A percentile compares a stretch with the other conserved stretches of the same genome.
phyloP scores from a whole-genome alignment of 2,888 invertebrate species.

The Thymelicus sylvestris region DNA sequence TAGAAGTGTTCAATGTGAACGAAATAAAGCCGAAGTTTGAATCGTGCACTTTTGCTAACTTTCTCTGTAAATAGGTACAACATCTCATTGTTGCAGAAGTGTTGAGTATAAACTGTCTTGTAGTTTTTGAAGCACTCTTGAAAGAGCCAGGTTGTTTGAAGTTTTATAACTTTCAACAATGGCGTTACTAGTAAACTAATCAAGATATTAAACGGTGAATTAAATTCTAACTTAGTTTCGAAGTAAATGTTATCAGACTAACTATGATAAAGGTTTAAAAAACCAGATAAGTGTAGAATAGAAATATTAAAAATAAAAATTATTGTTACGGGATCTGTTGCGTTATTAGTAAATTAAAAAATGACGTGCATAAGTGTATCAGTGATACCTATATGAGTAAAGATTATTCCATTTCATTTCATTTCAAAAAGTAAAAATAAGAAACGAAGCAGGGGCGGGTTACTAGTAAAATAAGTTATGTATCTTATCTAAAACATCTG shows the following conservation, averaged over 20 bases:
- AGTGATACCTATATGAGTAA: too few relatives aligned
- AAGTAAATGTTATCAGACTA: background rate
- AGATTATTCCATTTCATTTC: too few relatives aligned
- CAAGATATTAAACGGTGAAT: background rate
- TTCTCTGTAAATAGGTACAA: conserved; percentile 27
- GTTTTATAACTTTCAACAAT: conserved; percentile 10
- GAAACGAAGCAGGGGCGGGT: too few relatives aligned
- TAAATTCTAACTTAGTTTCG: background rate
- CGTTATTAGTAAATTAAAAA: too few relatives aligned
- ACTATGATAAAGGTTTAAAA: background rate
- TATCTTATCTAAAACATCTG: background rate
- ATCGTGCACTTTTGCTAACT: conserved; percentile 19
- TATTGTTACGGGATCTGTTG: too few relatives aligned
- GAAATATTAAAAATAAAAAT: too few relatives aligned
- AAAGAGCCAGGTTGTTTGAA: conserved; percentile 5
- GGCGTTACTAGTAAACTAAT: background rate
- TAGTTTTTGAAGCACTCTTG: conserved; percentile 17
- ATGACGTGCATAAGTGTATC: too few relatives aligned
- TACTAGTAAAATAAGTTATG: too few relatives aligned
- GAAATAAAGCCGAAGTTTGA: conserved; percentile 44
- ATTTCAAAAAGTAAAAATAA: too few relatives aligned
- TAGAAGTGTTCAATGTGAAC: conserved; percentile 44
- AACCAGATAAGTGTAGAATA: too few relatives aligned
- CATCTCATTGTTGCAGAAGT: conserved; percentile 22
- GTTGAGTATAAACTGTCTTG: conserved; percentile 14